Evolutionary conservation across 2,797 vertebrate species (phyloP).

Genomic region (Lycodopsis pacificus): DNA sequence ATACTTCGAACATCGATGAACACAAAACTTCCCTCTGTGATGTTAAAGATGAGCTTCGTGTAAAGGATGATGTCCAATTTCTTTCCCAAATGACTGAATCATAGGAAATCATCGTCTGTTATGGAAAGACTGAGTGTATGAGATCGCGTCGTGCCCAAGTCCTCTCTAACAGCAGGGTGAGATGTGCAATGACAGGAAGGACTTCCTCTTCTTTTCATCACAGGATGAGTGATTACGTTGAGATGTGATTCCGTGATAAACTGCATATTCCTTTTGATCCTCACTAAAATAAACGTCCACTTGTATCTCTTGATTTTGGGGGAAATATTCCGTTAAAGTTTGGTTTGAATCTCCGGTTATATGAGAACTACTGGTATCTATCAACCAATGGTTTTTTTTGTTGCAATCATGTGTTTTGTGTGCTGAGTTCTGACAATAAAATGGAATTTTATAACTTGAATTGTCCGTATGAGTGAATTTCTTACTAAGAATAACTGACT

Average conservation of each 20-base stretch:
- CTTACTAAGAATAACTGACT: not conserved
- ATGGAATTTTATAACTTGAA: slow-evolving; percentile 87
- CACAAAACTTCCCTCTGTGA: slow-evolving; percentile 2
- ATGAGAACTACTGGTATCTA: slow-evolving; percentile 72
- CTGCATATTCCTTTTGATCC: slow-evolving; percentile 28
- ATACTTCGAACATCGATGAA: slow-evolving; percentile 5
- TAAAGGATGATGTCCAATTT: slow-evolving; percentile 12
- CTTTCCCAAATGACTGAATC: slow-evolving; percentile 40
- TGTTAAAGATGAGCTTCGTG: slow-evolving; percentile 34
- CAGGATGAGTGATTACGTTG: slow-evolving; percentile 23
- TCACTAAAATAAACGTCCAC: slow-evolving; percentile 36
- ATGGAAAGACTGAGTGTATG: not conserved
- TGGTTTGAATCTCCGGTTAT: slow-evolving; percentile 60
- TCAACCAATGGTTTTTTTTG: slow-evolving; percentile 55
- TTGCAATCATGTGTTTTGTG: slow-evolving; percentile 86
- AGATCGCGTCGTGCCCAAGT: slow-evolving; percentile 20
- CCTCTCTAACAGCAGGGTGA: slow-evolving; percentile 41
- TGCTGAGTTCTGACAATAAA: slow-evolving; percentile 90
- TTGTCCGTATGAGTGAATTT: not conserved
- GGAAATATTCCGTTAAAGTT: slow-evolving; percentile 69
- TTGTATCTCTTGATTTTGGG: slow-evolving; percentile 50
- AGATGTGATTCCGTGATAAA: slow-evolving; percentile 49
- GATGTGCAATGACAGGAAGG: slow-evolving; percentile 51
- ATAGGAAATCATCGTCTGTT: not conserved
- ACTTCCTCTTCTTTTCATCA: slow-evolving; percentile 24